These are phyloP conservation scores for Panonychus citri DNA, from an alignment of 1,140 invertebrate genomes.

Conservation along the genomic window DNA sequence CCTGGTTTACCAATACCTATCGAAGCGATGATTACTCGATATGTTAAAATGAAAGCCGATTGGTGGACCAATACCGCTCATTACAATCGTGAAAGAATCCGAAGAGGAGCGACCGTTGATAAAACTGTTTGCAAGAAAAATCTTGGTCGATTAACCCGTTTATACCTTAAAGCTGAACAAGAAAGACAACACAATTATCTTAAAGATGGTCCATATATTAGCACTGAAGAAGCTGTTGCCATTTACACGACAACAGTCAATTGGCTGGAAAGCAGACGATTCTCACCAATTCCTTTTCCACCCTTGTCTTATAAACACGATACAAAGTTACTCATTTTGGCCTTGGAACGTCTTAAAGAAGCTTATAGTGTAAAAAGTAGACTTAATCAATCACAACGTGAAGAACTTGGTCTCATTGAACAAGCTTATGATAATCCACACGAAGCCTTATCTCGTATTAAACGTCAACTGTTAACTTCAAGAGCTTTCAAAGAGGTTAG, in stretches of 20 bases:
- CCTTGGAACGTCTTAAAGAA: slow-evolving; percentile 88
- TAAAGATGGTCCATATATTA: slow-evolving; percentile 97
- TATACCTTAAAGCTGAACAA: slow-evolving; percentile 96
- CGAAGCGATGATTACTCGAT: slow-evolving; percentile 98
- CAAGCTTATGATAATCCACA: slow-evolving; percentile 99
- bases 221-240: slow-evolving; percentile 95
- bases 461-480: slow-evolving; percentile 93
- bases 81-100: slow-evolving; percentile 90
- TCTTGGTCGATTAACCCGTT: slow-evolving; percentile 74
- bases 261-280: slow-evolving; percentile 91
- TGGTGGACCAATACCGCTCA: slow-evolving; percentile 99
- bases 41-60: slow-evolving; percentile 99
- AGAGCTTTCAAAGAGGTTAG: slow-evolving; percentile 94
- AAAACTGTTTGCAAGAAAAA: slow-evolving; percentile 99
- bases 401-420: slow-evolving; percentile 93
- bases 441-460: slow-evolving; percentile 93
- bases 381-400: slow-evolving; percentile 92
- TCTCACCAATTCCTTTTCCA: slow-evolving; percentile 96
- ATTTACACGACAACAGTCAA: slow-evolving; percentile 99
- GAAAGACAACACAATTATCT: slow-evolving; percentile 97
- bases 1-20: slow-evolving; percentile 95
- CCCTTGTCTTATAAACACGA: slow-evolving; percentile 98
- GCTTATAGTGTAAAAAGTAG: slow-evolving; percentile 95
- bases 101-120: slow-evolving; percentile 80
- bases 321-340: slow-evolving; percentile 89